A percentile compares a stretch with the other conserved stretches of the same genome.
Conservation (phyloP, 2,797 vertebrate species). For the Sparidentex hasta region DNA sequence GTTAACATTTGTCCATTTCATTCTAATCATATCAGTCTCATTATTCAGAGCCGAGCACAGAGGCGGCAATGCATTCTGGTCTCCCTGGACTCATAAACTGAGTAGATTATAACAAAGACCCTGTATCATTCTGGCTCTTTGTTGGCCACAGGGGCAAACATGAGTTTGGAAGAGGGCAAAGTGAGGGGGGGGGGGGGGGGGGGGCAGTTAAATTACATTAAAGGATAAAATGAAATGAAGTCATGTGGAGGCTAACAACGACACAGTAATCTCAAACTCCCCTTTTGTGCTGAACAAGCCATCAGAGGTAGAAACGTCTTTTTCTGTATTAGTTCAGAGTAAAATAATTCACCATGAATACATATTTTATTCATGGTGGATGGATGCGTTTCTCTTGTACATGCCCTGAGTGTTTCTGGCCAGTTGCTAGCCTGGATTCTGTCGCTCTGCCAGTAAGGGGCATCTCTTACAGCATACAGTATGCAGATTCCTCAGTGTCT, state of each 20-base stretch:
- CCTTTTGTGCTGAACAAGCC: not conserved
- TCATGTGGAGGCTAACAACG: not conserved
- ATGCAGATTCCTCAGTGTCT: constrained; percentile 28
- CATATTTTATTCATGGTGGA: not conserved
- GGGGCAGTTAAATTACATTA: constrained; percentile 42
- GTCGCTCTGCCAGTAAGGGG: not conserved
- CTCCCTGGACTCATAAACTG: constrained; percentile 17
- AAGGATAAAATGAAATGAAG: constrained; percentile 32
- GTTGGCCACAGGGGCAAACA: constrained; percentile 25
- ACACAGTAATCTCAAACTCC: not conserved
- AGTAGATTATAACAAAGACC: constrained; percentile 46
- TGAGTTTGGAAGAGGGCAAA: constrained; percentile 18
- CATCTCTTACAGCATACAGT: not conserved
- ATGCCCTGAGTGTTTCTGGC: not conserved
- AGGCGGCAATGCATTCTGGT: constrained; percentile 19
- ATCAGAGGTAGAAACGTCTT: not conserved
- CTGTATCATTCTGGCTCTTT: constrained; percentile 37
- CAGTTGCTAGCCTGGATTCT: not conserved
- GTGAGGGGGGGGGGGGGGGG: no score
- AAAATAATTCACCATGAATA: not conserved
- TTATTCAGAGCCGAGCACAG: constrained; percentile 4
- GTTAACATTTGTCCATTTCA: constrained; percentile 26
- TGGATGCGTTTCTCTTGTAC: not conserved
- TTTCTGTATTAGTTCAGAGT: not conserved
- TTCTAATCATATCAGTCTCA: constrained; percentile 4